Evolutionary conservation across 2,888 invertebrate genomes (phyloP), one percentile per base, ranked within the genome.

Genomic region (Tuta absoluta): DNA sequence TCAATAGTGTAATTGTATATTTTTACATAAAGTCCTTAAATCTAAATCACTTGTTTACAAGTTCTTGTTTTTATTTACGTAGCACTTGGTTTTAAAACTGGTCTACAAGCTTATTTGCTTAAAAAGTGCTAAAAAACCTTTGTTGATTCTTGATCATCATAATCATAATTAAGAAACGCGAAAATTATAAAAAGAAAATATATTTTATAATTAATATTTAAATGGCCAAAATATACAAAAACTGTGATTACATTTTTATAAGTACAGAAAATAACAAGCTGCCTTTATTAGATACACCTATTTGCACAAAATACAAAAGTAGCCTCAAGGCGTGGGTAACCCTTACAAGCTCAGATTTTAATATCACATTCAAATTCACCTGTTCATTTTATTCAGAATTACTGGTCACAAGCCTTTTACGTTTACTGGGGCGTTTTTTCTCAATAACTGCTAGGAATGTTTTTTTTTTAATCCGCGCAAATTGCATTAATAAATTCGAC

Each of bases 161-260:
- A 68, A 76, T 75, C 74, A 76, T 77, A 75, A n/a, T 45, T 72
- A 78, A 75, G 66, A 28, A 28, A 28, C 57, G 71, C 69, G 56
- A 49, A 63, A 48, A 56, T 61, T 51, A 53, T 51, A 56, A 63
- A 23, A 61, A 63, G 63, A 21, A 41, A 53, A 56, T 62, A 51
- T n/a, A 19, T 37, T 21, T 58, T 49, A 8, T 8, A 33, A 33
- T 33, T n/a, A n/a, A 56, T 21, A 38, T 33, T 33, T 17, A 28
- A 21, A 19, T 37, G 3, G 37, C 37, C 58, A 58, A 37, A 58
- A 58, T 58, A 58, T 38, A 58, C 38, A 38, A 19, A 58, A 33
- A 53, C n/a, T 24, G 28, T n/a, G n/a, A 56, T 33, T 33, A 56
- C 45, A 45, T 17, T 45, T 45, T n/a, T 45, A 45, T 45, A 45